These are phyloP conservation scores for Axis porcinus DNA, from an alignment of 2,113 vertebrate species.

Conservation along the genomic window DNA sequence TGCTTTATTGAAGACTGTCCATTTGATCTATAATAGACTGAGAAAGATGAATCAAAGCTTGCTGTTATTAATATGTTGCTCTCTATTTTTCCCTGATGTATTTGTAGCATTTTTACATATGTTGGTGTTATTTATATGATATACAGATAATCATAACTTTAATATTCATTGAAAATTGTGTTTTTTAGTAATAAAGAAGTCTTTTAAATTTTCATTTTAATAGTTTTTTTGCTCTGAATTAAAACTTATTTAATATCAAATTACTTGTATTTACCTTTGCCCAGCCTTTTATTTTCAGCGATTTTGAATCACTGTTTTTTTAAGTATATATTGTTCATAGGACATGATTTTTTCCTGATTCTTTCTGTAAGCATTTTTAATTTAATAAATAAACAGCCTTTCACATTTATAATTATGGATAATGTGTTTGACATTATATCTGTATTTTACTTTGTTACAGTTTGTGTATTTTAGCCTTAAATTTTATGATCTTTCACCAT, in stretches of 20 bases:
- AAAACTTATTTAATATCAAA: not conserved
- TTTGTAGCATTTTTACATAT: not conserved
- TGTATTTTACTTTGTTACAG: not conserved
- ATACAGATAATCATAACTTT: not conserved
- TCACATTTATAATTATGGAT: not conserved
- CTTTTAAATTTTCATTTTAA: not conserved
- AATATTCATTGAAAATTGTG: not conserved
- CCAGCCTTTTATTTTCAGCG: not conserved
- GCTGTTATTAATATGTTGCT: not conserved
- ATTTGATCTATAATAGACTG: not conserved
- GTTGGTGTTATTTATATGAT: not conserved
- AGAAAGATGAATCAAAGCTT: not conserved
- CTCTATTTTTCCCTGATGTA: not conserved
- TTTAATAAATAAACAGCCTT: not conserved
- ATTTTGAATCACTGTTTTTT: not conserved
- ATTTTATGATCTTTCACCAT: not conserved
- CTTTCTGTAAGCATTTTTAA: not conserved
- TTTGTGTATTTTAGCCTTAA: not conserved
- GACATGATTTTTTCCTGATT: not conserved
- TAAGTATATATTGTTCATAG: not conserved
- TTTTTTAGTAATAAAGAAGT: not conserved
- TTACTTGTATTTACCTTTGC: not conserved
- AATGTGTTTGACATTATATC: not conserved
- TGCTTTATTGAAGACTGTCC: not conserved
- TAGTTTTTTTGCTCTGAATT: not conserved